phyloP scores from a whole-genome alignment of 1,140 invertebrate species.

The Amphibalanus amphitrite region DNA sequence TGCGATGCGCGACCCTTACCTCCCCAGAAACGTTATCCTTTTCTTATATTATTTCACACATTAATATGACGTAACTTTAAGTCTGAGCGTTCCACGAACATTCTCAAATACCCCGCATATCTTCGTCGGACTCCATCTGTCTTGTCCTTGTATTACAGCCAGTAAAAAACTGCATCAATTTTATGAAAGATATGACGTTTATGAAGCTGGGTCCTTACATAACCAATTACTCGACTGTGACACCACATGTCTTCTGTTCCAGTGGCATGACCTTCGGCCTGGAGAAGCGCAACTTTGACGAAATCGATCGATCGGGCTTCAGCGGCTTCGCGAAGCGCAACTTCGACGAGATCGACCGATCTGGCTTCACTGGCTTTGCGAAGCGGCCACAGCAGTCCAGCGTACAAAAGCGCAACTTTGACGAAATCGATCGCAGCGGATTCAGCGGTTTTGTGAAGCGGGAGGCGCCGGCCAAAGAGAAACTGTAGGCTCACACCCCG shows the following conservation, averaged over 20 bases:
- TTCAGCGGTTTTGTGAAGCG: slow-evolving; percentile 33
- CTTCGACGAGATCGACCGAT: slow-evolving; percentile 41
- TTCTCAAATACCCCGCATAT: no score
- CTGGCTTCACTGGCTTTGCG: slow-evolving; percentile 35
- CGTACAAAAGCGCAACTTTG: slow-evolving; percentile 37
- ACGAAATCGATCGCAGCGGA: slow-evolving; percentile 35
- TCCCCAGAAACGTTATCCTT: no score
- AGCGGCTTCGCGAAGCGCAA: slow-evolving; percentile 32
- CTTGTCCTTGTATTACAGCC: no score
- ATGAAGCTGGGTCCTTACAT: no score
- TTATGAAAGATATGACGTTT: no score
- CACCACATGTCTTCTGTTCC: neutral
- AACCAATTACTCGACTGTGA: no score
- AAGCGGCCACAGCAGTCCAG: slow-evolving; percentile 7
- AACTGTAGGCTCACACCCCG: neutral
- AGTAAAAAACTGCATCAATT: no score
- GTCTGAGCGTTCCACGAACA: no score
- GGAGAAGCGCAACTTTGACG: slow-evolving; percentile 30
- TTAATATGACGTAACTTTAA: no score
- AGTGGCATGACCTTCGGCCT: slow-evolving; percentile 12
- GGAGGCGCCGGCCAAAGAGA: slow-evolving; percentile 20
- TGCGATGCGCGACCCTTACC: no score
- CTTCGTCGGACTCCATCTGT: no score
- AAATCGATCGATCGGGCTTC: slow-evolving; percentile 31
- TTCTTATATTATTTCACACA: no score